A percentile compares a stretch with the other conserved stretches of the same genome.
These are phyloP conservation scores for Hypomecis punctinalis DNA, from an alignment of 2,888 invertebrate genomes.

Conservation along the genomic window DNA sequence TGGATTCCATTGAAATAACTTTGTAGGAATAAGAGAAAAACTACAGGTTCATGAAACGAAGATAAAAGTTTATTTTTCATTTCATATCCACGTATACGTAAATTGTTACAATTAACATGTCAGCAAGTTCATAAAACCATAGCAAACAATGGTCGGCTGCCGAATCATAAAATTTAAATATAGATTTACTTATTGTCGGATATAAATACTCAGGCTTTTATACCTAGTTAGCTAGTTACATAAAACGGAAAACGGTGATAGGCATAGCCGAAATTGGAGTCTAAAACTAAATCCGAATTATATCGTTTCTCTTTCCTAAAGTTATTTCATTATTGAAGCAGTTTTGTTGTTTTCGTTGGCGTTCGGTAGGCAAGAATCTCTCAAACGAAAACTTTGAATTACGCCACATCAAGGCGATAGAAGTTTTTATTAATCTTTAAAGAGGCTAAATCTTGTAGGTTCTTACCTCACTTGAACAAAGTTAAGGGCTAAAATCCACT, in stretches of 20 bases:
- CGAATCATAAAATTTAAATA: too few relatives aligned
- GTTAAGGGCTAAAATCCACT: neutral
- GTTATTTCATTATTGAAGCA: constrained; percentile 32
- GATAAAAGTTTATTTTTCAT: too few relatives aligned
- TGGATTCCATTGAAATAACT: too few relatives aligned
- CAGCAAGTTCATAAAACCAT: too few relatives aligned
- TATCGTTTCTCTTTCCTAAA: constrained; percentile 26
- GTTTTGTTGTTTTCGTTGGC: constrained; percentile 26
- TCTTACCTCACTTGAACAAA: constrained; percentile 3
- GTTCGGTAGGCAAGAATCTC: constrained; percentile 21
- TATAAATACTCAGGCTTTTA: too few relatives aligned
- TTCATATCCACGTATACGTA: too few relatives aligned
- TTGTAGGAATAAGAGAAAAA: too few relatives aligned
- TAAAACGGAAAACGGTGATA: neutral
- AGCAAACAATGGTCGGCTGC: too few relatives aligned
- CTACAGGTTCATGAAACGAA: too few relatives aligned
- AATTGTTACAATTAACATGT: too few relatives aligned
- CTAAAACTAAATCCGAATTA: constrained; percentile 17
- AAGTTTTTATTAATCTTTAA: constrained; percentile 29
- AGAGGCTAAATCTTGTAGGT: constrained; percentile 5
- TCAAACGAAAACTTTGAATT: constrained; percentile 32
- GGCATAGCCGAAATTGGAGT: neutral
- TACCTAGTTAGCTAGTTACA: too few relatives aligned
- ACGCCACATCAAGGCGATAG: constrained; percentile 29
- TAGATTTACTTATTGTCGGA: too few relatives aligned